Percentiles rank a stretch among this genome's conserved stretches.
Evolutionary conservation across 2,797 vertebrate species (phyloP).

Genomic region (Melanogrammus aeglefinus): DNA sequence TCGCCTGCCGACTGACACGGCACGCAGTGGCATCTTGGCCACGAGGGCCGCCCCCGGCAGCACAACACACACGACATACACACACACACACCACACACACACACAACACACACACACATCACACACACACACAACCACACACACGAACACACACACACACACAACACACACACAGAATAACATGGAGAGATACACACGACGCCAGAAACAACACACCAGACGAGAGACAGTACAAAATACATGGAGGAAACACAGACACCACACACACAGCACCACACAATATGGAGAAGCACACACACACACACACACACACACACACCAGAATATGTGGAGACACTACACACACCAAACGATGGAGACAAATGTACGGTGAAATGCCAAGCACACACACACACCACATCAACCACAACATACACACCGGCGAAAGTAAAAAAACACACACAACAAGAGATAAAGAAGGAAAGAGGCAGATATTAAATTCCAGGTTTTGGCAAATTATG

Average conservation of each 20-base stretch:
- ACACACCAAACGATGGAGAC: no score
- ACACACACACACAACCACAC: not conserved
- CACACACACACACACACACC: no score
- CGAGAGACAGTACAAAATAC: no score
- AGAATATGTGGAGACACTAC: no score
- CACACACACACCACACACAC: conserved; percentile 15
- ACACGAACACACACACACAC: not conserved
- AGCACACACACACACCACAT: not conserved
- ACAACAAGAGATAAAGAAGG: no score
- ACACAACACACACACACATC: conserved; percentile 9
- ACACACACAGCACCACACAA: conserved; percentile 6
- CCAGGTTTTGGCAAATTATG: no score
- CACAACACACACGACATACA: conserved; percentile 45
- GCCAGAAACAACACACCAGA: not conserved
- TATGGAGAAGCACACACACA: no score
- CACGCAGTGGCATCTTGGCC: conserved; percentile 79
- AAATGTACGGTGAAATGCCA: no score
- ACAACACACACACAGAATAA: not conserved
- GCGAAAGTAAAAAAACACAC: no score
- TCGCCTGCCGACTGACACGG: conserved; percentile 74
- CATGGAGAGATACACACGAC: not conserved
- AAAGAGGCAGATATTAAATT: no score
- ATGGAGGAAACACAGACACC: not conserved
- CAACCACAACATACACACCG: no score
- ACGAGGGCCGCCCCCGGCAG: conserved; percentile 74